These are phyloP conservation scores for Emydura subglobosa DNA, from an alignment of 2,113 vertebrate genomes.

Conservation along the genomic window DNA sequence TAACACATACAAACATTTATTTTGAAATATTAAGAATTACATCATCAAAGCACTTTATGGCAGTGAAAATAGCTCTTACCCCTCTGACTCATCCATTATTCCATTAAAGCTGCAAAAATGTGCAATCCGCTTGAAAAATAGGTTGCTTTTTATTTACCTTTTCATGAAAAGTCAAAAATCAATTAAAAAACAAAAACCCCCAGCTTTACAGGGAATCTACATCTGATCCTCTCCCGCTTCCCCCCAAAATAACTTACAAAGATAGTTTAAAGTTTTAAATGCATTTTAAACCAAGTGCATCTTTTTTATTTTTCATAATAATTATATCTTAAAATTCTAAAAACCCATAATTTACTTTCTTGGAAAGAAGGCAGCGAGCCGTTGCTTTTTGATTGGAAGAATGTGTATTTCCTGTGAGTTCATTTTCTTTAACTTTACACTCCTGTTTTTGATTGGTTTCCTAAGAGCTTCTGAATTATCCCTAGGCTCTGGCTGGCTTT, in stretches of 20 bases:
- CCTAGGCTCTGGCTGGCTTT: slow-evolving; percentile 83
- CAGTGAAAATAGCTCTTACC: slow-evolving; percentile 87
- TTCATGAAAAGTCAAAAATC: slow-evolving; percentile 80
- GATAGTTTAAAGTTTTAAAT: slow-evolving; percentile 84
- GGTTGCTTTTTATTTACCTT: slow-evolving; percentile 84
- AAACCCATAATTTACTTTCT: slow-evolving; percentile 91
- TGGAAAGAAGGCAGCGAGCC: slow-evolving; percentile 94
- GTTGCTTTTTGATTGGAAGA: slow-evolving; percentile 98
- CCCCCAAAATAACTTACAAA: slow-evolving; percentile 86
- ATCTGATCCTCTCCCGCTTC: slow-evolving; percentile 66
- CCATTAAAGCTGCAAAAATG: slow-evolving; percentile 90
- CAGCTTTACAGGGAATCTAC: slow-evolving; percentile 76
- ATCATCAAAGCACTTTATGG: slow-evolving; percentile 88
- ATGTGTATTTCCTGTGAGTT: slow-evolving; percentile 98
- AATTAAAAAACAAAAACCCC: not conserved
- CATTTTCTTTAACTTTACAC: slow-evolving; percentile 98
- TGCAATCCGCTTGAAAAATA: slow-evolving; percentile 89
- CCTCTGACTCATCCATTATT: slow-evolving; percentile 82
- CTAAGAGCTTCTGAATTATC: slow-evolving; percentile 86
- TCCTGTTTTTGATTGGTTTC: slow-evolving; percentile 92
- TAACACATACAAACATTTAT: slow-evolving; percentile 89
- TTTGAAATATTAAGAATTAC: slow-evolving; percentile 87
- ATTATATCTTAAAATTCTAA: slow-evolving; percentile 80
- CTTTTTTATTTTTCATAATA: slow-evolving; percentile 74
- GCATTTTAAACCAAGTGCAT: slow-evolving; percentile 85